Evolutionary conservation across 2,797 vertebrate species (phyloP).

Genomic region (Aplochiton taeniatus): DNA sequence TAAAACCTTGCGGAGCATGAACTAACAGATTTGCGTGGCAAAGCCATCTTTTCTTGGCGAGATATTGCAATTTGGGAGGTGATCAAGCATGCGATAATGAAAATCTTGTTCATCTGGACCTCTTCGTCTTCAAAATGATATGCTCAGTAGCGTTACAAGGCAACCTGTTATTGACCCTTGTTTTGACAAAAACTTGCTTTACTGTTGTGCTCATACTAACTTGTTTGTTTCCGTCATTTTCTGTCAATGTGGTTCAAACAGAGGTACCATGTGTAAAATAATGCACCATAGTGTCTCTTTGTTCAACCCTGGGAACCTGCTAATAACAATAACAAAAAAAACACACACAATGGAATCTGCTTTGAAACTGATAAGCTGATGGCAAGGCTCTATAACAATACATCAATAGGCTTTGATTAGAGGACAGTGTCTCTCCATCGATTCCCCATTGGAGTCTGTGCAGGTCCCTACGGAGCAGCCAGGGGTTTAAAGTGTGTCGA

Average conservation of each 20-base stretch:
- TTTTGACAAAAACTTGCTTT: too few relatives aligned
- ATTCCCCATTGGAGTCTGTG: slow-evolving; percentile 38
- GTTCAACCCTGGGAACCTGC: neutral
- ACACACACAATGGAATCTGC: slow-evolving; percentile 28
- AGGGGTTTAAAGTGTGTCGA: slow-evolving; percentile 43
- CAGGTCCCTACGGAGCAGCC: slow-evolving; percentile 44
- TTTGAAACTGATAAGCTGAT: slow-evolving; percentile 21
- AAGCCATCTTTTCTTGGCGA: slow-evolving; percentile 32
- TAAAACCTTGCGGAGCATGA: slow-evolving; percentile 55
- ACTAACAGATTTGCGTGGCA: slow-evolving; percentile 51
- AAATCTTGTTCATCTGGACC: slow-evolving; percentile 57
- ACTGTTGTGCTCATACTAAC: too few relatives aligned
- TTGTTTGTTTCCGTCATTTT: slow-evolving; percentile 53
- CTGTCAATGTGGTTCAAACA: slow-evolving; percentile 40
- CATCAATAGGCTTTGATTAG: slow-evolving; percentile 26
- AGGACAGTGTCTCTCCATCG: slow-evolving; percentile 31
- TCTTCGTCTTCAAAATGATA: slow-evolving; percentile 51
- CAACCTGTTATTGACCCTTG: slow-evolving; percentile 40
- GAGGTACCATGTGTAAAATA: slow-evolving; percentile 36
- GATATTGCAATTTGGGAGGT: slow-evolving; percentile 63
- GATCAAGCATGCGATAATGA: slow-evolving; percentile 66
- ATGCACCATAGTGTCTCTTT: slow-evolving; percentile 19
- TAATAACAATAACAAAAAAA: too few relatives aligned
- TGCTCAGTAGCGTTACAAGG: slow-evolving; percentile 37
- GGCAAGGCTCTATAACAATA: slow-evolving; percentile 31